Percentiles rank a stretch among this genome's conserved stretches.
Evolutionary conservation across 2,113 vertebrate species (phyloP).

Genomic region (Scopus umbretta): DNA sequence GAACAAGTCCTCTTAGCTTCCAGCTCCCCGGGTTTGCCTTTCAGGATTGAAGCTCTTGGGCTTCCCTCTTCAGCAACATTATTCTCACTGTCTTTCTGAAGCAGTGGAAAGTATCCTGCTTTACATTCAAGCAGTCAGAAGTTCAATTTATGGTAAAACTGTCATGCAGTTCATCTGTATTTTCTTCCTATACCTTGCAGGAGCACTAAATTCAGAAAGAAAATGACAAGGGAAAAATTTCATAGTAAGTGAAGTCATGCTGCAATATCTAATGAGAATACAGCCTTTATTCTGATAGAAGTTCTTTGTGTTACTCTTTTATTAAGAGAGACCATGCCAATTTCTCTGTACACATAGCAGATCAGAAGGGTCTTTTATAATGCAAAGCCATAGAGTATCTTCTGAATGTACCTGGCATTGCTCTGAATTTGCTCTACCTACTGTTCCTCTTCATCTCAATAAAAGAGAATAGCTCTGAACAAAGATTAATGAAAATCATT

Average conservation of each 20-base stretch:
- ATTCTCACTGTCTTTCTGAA: background rate
- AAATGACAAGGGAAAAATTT: conserved; percentile 10
- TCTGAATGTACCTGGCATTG: background rate
- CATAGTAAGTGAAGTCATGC: background rate
- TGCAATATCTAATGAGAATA: conserved; percentile 19
- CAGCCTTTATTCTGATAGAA: background rate
- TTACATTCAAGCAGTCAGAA: background rate
- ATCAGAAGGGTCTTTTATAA: conserved; percentile 42
- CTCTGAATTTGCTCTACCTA: conserved; percentile 35
- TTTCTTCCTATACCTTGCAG: background rate
- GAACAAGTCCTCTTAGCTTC: background rate
- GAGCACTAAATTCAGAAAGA: background rate
- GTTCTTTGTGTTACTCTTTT: conserved; percentile 36
- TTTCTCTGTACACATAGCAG: conserved; percentile 29
- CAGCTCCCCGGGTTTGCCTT: background rate
- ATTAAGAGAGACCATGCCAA: conserved; percentile 12
- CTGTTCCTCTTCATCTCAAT: conserved; percentile 46
- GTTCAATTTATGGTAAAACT: background rate
- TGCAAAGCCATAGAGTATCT: conserved; percentile 3
- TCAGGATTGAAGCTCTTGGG: background rate
- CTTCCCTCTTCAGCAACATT: background rate
- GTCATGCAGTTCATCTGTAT: background rate
- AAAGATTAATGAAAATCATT: conserved; percentile 50
- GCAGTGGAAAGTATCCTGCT: background rate
- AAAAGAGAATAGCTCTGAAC: conserved; percentile 32